Percentiles rank a stretch among this genome's conserved stretches.
Conservation (phyloP, 2,113 vertebrate species). For the Ariopsis seemanni region DNA sequence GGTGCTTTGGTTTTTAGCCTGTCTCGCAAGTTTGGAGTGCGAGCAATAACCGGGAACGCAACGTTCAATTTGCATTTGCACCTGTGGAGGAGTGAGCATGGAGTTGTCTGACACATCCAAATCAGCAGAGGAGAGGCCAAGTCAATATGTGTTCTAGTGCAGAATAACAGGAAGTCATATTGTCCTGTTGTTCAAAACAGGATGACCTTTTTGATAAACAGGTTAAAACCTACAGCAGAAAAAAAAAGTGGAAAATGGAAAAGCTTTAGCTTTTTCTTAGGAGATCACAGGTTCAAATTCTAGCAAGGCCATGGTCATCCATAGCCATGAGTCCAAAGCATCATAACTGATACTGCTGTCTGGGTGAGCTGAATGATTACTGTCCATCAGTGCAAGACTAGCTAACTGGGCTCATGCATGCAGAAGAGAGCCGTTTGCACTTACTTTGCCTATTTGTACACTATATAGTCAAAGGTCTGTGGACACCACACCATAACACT, state of each 20-base stretch:
- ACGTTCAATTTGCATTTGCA: slow-evolving; percentile 46
- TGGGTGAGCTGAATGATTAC: not conserved
- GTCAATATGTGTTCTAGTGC: slow-evolving; percentile 57
- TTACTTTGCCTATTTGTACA: not conserved
- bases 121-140: slow-evolving; percentile 46
- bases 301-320: not conserved
- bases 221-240: not conserved
- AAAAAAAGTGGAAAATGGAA: not conserved
- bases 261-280: not conserved
- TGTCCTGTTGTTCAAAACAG: slow-evolving; percentile 8
- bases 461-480: not conserved
- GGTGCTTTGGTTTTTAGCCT: not conserved
- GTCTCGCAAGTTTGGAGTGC: not conserved
- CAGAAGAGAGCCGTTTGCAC: too few species aligned
- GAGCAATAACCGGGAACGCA: not conserved
- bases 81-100: slow-evolving; percentile 46
- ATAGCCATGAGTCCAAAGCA: not conserved
- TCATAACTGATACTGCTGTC: not conserved
- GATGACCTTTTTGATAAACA: not conserved
- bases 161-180: slow-evolving; percentile 53
- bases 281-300: not conserved
- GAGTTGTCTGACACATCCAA: slow-evolving; percentile 50
- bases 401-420: not conserved
- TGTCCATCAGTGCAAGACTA: not conserved
- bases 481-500: not conserved